Conservation (phyloP, 2,797 vertebrate species). For the Hephaestus fuliginosus region DNA sequence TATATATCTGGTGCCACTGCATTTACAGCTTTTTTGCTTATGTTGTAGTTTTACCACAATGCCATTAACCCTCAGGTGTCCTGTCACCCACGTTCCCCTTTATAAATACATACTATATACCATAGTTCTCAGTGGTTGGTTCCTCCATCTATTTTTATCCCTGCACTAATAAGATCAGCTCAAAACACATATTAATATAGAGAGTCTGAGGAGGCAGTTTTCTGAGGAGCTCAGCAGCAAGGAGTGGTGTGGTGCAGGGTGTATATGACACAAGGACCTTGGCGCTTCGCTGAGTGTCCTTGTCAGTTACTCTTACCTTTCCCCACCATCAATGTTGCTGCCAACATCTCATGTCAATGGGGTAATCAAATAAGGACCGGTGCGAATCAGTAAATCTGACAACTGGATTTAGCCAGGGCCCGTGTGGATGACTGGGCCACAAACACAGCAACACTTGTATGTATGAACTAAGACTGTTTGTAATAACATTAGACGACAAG, state of each 20-base stretch:
- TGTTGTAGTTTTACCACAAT: slow-evolving; percentile 51
- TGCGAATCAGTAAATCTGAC: slow-evolving; percentile 76
- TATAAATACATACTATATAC: slow-evolving; percentile 38
- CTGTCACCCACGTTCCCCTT: slow-evolving; percentile 44
- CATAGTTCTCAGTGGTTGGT: slow-evolving; percentile 44
- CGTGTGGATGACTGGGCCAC: slow-evolving; percentile 10
- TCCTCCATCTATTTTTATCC: slow-evolving; percentile 67
- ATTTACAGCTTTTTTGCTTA: slow-evolving; percentile 54
- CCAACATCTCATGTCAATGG: slow-evolving; percentile 74
- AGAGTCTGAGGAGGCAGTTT: slow-evolving; percentile 69
- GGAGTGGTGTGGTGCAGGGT: slow-evolving; percentile 48
- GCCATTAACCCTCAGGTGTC: slow-evolving; percentile 71
- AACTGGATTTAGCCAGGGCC: slow-evolving; percentile 61
- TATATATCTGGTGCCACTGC: slow-evolving; percentile 13
- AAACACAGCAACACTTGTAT: neutral
- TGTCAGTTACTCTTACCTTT: slow-evolving; percentile 79
- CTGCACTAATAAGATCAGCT: slow-evolving; percentile 71
- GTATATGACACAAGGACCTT: slow-evolving; percentile 72
- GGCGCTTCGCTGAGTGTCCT: slow-evolving; percentile 73
- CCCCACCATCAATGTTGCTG: slow-evolving; percentile 71
- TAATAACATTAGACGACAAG: slow-evolving; percentile 1
- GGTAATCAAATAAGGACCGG: slow-evolving; percentile 77
- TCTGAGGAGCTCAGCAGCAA: slow-evolving; percentile 76
- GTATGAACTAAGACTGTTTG: neutral
- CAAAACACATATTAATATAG: slow-evolving; percentile 70